Evolutionary conservation across 30 jellyfish, hydroid and myxozoan genomes (phyloP).

Genomic region (Turritopsis rubra): DNA sequence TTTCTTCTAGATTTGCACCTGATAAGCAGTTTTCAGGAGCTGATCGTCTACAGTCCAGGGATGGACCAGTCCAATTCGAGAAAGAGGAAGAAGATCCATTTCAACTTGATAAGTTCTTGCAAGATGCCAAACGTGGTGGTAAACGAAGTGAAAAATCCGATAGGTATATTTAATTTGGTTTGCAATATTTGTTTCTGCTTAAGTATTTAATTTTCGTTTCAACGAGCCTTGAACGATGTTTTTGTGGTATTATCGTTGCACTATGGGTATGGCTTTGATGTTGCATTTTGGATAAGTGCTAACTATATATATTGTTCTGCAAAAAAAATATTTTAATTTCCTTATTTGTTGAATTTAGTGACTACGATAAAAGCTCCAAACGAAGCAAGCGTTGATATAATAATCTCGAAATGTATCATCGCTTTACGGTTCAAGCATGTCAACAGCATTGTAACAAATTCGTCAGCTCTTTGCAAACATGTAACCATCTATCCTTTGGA

Average conservation of each 20-base stretch:
- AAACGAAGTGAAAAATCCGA: conserved; percentile 80
- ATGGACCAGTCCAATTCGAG: conserved; percentile 98
- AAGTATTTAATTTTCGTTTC: not conserved
- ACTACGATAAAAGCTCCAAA: conserved; percentile 51
- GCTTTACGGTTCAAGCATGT: not conserved
- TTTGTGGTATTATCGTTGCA: too few species aligned
- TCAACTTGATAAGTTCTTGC: conserved; percentile 80
- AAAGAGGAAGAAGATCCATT: conserved; percentile 95
- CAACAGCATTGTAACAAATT: not conserved
- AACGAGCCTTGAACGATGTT: not conserved
- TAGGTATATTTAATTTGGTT: conserved; percentile 33
- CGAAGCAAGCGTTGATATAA: conserved; percentile 50
- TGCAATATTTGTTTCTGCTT: not conserved
- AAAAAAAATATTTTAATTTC: not conserved
- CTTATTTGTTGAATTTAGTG: conserved; percentile 32
- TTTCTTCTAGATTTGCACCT: conserved; percentile 65
- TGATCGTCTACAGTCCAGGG: conserved; percentile 78
- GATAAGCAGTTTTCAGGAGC: conserved; percentile 96
- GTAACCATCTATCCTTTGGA: too few species aligned
- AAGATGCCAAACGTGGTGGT: conserved; percentile 98
- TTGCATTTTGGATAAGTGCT: too few species aligned
- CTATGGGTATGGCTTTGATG: too few species aligned
- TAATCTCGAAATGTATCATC: too few species aligned
- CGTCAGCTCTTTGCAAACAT: too few species aligned
- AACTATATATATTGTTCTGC: not conserved